Evolutionary conservation across 2,888 invertebrate species (phyloP), one percentile per base, ranked within the genome.

Genomic region (Dioctria linearis): DNA sequence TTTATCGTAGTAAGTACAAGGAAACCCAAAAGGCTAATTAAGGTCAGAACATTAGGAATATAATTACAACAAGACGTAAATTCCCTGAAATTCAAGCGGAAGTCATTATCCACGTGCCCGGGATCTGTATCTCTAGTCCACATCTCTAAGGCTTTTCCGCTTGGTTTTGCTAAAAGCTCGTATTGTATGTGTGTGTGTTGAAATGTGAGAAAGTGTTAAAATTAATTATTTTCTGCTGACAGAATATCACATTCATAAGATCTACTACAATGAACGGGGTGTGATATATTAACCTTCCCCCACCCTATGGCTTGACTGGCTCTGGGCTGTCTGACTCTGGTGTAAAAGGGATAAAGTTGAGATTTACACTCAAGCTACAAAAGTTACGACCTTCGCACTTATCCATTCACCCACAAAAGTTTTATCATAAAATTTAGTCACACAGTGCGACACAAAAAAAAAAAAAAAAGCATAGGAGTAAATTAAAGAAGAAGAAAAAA

Each of bases 151-250:
- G 40, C 4, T 40, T 37, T 42, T 5, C 6, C 57, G 5, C 57
- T 13, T 11, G 57, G 11, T n/a, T 57, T 57, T 57, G 8, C 11
- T 57, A 11, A 25, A 25, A 25, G 57, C 57, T 11, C 73, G 80
- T 40, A 42, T 69, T 82, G 80, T 80, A 69, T 80, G 63, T 63
- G 61, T 80, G 76, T 80, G 63, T 63, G 61, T 46, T 51, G 40
- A 69, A 46, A 59, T 54, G 61, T 43, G 39, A 61, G 76, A 71
- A 25, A 78, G 69, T 73, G 71, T 80, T 78, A 71, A 65, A 78
- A 82, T 82, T 82, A 80, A 82, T 82, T 81, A 81, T 81, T 79
- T 80, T 71, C 76, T 8, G 76, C 78, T 81, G 81, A 81, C 78
- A 76, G 73, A 43, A 65, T 81, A 81, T 81, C 81, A 69, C 76